Base-by-base conservation (phyloP, 2,888 invertebrate species). In the Calliopum simillimum region DNA sequence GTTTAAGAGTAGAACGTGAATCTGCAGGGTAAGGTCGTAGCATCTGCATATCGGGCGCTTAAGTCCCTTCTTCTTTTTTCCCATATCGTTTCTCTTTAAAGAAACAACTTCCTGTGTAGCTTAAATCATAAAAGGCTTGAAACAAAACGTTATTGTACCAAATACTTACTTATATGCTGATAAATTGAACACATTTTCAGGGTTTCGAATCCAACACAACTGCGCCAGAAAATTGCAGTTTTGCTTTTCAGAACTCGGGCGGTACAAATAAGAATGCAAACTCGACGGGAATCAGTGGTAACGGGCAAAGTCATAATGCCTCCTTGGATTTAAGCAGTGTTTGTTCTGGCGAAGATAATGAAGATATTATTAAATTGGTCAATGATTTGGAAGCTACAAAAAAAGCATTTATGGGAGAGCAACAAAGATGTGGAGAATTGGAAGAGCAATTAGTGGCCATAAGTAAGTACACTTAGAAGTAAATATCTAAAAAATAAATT, bases 401-500 rank as follows among this genome's bases (percentile, higher is more conserved):
- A 81, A 90, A 90, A 21, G 90, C 91, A 59, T 90, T 91, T 74
- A 87, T 90, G 53, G 89, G 91, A 76, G 94, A 94, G 80, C 92
- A 93, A 77, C 89, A 92, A 77, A 89, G 91, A 76, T 90, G 92
- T 25, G 88, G 89, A 0, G 94, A 95, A 83, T 87, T 95, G 63
- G 93, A 93, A 78, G 94, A 94, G 80, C 94, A 94, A 82, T 84
- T 95, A 71, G 89, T 91, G 41, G 89, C 90, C 75, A 84, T 86
- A 72, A 86, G 84, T 84, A 77, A 79, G 79, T 79, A 47, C n/a
- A n/a, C n/a, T n/a, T 21, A 59, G 5, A 33, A 3, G 4, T 19
- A 25, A 19, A 4, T 5, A 49, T 4, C 41, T 51, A 12, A 58
- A 2, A 46, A 41, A 3, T 47, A 33, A 55, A 47, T 19, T 65